phyloP scores from a whole-genome alignment of 64 coral and sea anemone species.

The Platygyra sinensis region DNA sequence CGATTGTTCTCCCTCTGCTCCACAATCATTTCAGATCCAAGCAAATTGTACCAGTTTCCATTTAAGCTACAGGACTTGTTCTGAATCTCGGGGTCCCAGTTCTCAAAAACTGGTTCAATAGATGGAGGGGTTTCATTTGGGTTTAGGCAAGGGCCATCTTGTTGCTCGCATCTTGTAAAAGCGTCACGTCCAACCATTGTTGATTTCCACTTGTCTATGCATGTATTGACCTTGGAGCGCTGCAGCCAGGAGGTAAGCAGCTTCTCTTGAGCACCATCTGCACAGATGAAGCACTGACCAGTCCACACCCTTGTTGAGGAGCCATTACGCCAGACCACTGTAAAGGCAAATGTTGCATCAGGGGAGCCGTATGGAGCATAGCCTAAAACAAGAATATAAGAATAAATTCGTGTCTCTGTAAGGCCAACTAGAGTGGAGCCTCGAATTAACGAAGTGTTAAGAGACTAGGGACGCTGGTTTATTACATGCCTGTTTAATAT shows the following conservation, averaged over 20 bases:
- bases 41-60: slow-evolving; percentile 88
- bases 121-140: slow-evolving; percentile 14
- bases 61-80: slow-evolving; percentile 67
- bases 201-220: slow-evolving; percentile 98
- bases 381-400: slow-evolving; percentile 28
- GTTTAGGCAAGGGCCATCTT: slow-evolving; percentile 70
- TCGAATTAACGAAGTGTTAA: too few relatives aligned
- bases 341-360: slow-evolving; percentile 83
- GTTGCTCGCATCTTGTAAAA: slow-evolving; percentile 89
- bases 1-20: slow-evolving; percentile 37
- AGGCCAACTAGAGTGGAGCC: too few relatives aligned
- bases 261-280: slow-evolving; percentile 76
- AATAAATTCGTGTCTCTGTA: too few relatives aligned
- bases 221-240: slow-evolving; percentile 82
- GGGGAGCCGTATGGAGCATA: slow-evolving; percentile 61
- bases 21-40: slow-evolving; percentile 90
- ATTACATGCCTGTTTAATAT: too few relatives aligned
- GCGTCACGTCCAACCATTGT: slow-evolving; percentile 71
- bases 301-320: slow-evolving; percentile 88
- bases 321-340: slow-evolving; percentile 90
- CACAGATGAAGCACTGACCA: slow-evolving; percentile 80
- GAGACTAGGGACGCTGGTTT: too few relatives aligned
- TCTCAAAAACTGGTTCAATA: not conserved
- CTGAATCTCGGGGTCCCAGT: slow-evolving; percentile 17
- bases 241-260: slow-evolving; percentile 90